These are phyloP conservation scores for Poicephalus gulielmi DNA, from an alignment of 2,113 vertebrate genomes.

Conservation along the genomic window DNA sequence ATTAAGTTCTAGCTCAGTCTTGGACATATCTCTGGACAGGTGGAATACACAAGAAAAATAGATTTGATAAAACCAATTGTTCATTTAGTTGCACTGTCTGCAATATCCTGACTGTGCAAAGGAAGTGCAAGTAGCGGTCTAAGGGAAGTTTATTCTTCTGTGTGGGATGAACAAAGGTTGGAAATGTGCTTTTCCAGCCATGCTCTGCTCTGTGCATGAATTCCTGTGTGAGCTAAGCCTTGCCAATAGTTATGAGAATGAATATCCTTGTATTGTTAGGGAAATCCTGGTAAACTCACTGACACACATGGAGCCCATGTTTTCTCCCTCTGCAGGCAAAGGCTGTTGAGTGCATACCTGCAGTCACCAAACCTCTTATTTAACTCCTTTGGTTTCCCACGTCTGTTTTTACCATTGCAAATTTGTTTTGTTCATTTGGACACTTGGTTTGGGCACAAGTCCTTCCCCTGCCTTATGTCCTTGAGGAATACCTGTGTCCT, in stretches of 20 bases:
- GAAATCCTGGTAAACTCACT: neutral
- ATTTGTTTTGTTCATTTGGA: neutral
- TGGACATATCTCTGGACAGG: neutral
- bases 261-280: neutral
- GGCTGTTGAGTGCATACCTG: neutral
- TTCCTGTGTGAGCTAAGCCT: neutral
- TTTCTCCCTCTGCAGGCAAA: neutral
- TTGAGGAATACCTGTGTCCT: neutral
- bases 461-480: neutral
- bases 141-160: neutral
- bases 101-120: neutral
- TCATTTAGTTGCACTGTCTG: neutral
- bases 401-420: neutral
- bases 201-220: neutral
- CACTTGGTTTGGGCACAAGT: neutral
- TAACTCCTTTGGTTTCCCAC: neutral
- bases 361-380: neutral
- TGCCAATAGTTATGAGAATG: neutral
- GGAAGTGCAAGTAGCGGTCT: neutral
- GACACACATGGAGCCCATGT: neutral
- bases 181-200: neutral
- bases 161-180: neutral
- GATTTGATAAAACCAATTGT: neutral
- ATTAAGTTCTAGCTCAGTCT: neutral
- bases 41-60: neutral